phyloP scores from a whole-genome alignment of 2,113 vertebrate species.

The Chaetorhynchus papuensis region DNA sequence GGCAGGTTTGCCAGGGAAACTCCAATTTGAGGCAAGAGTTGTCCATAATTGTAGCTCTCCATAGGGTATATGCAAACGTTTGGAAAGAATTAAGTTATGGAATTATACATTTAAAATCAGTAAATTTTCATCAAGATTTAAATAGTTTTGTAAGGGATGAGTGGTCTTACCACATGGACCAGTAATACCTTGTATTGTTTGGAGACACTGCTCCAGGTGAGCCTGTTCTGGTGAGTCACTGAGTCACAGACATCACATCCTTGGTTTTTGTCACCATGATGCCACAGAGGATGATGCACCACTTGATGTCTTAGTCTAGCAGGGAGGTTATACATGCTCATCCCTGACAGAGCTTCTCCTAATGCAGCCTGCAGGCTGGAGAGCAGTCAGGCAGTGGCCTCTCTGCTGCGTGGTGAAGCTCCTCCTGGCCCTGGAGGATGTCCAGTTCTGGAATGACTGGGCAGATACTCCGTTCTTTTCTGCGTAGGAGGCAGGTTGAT shows the following conservation, averaged over 20 bases:
- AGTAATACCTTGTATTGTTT: not conserved
- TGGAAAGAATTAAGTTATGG: not conserved
- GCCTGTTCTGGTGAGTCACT: not conserved
- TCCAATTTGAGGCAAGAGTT: not conserved
- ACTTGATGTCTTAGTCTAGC: not conserved
- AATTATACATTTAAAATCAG: not conserved
- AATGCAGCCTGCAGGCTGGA: not conserved
- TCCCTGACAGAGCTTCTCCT: not conserved
- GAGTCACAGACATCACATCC: not conserved
- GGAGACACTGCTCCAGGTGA: not conserved
- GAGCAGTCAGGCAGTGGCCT: not conserved
- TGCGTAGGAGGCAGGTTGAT: not conserved
- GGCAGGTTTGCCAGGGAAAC: not conserved
- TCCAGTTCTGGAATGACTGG: not conserved
- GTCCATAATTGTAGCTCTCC: not conserved
- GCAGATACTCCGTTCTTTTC: not conserved
- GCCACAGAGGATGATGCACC: not conserved
- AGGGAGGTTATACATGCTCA: not conserved
- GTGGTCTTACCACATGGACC: too few species aligned
- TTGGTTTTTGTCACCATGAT: not conserved
- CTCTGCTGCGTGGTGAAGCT: not conserved
- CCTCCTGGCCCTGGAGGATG: not conserved
- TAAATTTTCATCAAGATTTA: not conserved
- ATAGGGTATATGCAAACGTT: not conserved
- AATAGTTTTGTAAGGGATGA: not conserved